Percentiles rank a stretch among this genome's conserved stretches.
Evolutionary conservation across 2,113 vertebrate genomes (phyloP).

Genomic region (Pollimyrus isidori): DNA sequence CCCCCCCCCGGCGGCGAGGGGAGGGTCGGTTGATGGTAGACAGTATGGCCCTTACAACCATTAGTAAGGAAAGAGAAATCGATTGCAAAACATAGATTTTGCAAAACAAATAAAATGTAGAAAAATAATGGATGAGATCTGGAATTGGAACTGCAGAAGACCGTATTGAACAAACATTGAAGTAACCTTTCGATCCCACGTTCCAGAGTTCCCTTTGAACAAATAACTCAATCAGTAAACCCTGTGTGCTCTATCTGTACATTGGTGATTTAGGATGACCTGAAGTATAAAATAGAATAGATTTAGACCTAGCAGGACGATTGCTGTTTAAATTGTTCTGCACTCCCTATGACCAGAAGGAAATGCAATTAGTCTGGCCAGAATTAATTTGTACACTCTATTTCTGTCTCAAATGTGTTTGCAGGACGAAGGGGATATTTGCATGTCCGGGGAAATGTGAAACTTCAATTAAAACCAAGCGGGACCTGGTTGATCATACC

Average conservation of each 20-base stretch:
- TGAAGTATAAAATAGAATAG: conserved; percentile 7
- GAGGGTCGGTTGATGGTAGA: too few relatives aligned
- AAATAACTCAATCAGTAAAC: conserved; percentile 15
- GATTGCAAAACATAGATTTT: not conserved
- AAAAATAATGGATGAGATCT: conserved; percentile 10
- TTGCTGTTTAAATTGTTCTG: conserved; percentile 3
- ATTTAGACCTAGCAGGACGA: not conserved
- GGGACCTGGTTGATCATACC: not conserved
- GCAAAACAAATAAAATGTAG: not conserved
- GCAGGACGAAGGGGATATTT: conserved; percentile 6
- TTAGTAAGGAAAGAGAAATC: not conserved
- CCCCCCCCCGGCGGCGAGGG: too few relatives aligned
- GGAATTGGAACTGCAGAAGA: not conserved
- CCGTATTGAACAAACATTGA: conserved; percentile 10
- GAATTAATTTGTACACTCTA: not conserved
- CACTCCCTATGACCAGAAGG: not conserved
- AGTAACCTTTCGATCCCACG: conserved; percentile 15
- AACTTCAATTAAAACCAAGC: not conserved
- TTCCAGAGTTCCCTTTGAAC: not conserved
- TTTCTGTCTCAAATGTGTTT: not conserved
- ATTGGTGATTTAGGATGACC: conserved; percentile 11
- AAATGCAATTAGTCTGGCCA: conserved; percentile 9
- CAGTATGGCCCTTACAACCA: not conserved
- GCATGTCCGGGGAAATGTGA: not conserved
- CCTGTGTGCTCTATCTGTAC: conserved; percentile 5